Percentiles rank a stretch among this genome's conserved stretches.
Evolutionary conservation across 2,113 vertebrate species (phyloP).

Genomic region (Paraplagusia blochii): DNA sequence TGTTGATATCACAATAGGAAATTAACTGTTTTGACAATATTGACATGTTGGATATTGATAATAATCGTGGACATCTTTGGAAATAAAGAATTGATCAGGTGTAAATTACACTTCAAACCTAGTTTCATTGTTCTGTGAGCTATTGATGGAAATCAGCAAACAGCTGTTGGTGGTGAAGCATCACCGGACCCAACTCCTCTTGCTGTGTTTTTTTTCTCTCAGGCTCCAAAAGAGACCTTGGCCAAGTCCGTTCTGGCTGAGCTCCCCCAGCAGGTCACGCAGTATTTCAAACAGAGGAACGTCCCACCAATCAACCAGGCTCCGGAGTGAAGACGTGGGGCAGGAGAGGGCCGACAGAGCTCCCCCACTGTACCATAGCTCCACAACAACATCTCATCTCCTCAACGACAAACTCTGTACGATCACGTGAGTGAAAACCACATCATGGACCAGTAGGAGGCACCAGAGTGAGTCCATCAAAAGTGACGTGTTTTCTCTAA

Average conservation of each 20-base stretch:
- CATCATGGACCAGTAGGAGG: background rate
- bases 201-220: constrained; percentile 5
- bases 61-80: too few relatives aligned
- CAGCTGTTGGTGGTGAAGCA: background rate
- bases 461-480: constrained; percentile 36
- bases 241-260: constrained; percentile 97
- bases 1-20: too few relatives aligned
- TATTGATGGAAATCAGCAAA: too few relatives aligned
- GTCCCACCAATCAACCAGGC: constrained; percentile 85
- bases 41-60: too few relatives aligned
- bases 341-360: background rate
- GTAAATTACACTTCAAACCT: too few relatives aligned
- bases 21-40: too few relatives aligned
- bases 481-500: constrained; percentile 21
- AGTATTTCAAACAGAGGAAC: constrained; percentile 97
- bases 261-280: constrained; percentile 94
- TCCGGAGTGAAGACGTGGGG: constrained; percentile 71
- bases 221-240: constrained; percentile 97
- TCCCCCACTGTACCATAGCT: constrained; percentile 38
- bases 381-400: constrained; percentile 31
- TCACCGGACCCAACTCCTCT: background rate
- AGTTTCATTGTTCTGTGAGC: too few relatives aligned
- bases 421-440: constrained; percentile 11
- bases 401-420: constrained; percentile 27
- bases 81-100: too few relatives aligned